Conservation (phyloP, 2,888 invertebrate genomes). For the Endomychus coccineus region DNA sequence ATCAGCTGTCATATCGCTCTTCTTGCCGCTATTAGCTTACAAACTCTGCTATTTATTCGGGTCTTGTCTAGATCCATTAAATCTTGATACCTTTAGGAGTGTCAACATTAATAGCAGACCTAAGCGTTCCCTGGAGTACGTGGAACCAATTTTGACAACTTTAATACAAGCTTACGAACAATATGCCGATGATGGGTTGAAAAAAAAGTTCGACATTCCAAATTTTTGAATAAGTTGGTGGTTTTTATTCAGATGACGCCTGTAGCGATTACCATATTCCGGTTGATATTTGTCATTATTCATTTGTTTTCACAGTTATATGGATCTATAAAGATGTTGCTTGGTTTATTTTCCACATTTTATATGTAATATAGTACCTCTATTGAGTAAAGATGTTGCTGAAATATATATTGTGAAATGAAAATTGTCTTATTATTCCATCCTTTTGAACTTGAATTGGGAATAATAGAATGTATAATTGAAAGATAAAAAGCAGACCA, state of each 20-base stretch:
- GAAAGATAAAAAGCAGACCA: too few species aligned
- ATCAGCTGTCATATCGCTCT: conserved; percentile 27
- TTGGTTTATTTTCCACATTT: too few species aligned
- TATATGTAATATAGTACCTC: too few species aligned
- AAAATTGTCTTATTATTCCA: too few species aligned
- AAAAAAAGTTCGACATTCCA: conserved; percentile 35
- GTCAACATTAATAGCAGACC: conserved; percentile 19
- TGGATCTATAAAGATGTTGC: conserved; percentile 12
- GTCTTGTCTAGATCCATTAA: conserved; percentile 33
- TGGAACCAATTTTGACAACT: conserved; percentile 35
- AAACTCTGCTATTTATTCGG: conserved; percentile 38
- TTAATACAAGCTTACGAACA: conserved; percentile 36
- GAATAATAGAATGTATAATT: too few species aligned
- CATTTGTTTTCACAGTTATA: conserved; percentile 24
- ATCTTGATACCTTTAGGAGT: conserved; percentile 16
- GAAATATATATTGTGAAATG: too few species aligned
- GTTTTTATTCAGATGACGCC: conserved; percentile 34
- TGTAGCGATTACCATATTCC: conserved; percentile 30
- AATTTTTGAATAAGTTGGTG: conserved; percentile 33
- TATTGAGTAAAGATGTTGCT: too few species aligned
- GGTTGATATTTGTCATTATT: conserved; percentile 29
- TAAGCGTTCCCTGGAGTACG: conserved; percentile 33
- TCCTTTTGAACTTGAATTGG: too few species aligned
- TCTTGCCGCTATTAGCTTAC: conserved; percentile 34
- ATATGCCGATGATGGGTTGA: conserved; percentile 32